phyloP scores from a whole-genome alignment of 1,140 invertebrate genomes.

The Stegodyphus mimosarum region DNA sequence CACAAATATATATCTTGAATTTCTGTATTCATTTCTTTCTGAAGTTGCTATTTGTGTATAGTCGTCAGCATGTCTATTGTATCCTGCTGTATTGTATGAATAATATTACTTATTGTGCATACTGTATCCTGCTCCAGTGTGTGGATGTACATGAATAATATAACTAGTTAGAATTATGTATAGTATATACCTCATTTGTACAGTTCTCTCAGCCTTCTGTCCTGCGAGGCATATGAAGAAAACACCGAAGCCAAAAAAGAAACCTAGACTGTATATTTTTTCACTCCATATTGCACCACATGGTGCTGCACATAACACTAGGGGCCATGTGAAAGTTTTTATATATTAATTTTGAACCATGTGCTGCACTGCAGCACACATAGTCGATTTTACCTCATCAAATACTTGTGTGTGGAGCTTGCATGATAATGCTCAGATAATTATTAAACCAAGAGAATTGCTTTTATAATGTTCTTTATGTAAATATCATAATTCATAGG shows the following conservation, averaged over 20 bases:
- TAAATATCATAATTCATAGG: no score
- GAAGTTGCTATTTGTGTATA: no score
- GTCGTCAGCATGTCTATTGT: no score
- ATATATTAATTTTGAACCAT: slow-evolving; percentile 11
- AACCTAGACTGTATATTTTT: slow-evolving; percentile 22
- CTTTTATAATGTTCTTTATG: no score
- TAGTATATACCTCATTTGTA: slow-evolving; percentile 46
- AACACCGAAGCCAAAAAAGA: slow-evolving; percentile 37
- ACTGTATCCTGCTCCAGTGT: no score
- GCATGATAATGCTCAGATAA: slow-evolving; percentile 21
- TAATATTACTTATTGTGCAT: no score
- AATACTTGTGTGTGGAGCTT: background rate
- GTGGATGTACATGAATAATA: no score
- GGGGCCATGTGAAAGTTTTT: slow-evolving; percentile 45
- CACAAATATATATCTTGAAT: no score
- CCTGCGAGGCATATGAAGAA: slow-evolving; percentile 14
- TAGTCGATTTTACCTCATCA: slow-evolving; percentile 56
- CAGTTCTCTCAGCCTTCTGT: slow-evolving; percentile 15
- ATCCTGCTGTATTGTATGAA: no score
- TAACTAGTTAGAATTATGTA: slow-evolving; percentile 14
- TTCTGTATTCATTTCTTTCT: no score
- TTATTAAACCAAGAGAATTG: background rate
- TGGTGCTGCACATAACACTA: slow-evolving; percentile 39
- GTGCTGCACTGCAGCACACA: slow-evolving; percentile 26
- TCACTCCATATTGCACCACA: slow-evolving; percentile 17